phyloP scores from a whole-genome alignment of 2,113 vertebrate species.

The Zootoca vivipara region DNA sequence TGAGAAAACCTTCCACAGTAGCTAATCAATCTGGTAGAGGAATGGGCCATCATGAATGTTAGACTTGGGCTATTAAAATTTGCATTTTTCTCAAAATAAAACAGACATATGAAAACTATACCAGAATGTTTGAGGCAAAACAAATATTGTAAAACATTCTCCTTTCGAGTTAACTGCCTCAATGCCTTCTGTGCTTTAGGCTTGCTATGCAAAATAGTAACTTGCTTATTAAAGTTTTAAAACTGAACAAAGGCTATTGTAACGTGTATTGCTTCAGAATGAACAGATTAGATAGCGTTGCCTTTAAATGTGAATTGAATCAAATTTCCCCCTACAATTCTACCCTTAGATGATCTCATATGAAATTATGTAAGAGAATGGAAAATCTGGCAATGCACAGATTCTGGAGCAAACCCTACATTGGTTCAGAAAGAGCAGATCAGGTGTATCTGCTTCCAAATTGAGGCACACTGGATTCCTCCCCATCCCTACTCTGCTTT shows the following conservation, averaged over 20 bases:
- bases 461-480: no score
- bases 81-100: constrained; percentile 14
- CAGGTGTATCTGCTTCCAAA: no score
- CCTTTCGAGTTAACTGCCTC: neutral
- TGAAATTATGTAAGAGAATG: no score
- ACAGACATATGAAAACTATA: neutral
- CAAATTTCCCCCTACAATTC: no score
- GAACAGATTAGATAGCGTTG: no score
- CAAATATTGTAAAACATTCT: neutral
- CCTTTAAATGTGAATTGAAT: no score
- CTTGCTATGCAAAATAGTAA: neutral
- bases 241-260: neutral
- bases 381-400: no score
- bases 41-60: constrained; percentile 9
- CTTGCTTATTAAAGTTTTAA: neutral
- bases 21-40: constrained; percentile 9
- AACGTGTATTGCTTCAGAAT: no score
- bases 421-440: no score
- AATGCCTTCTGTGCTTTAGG: neutral
- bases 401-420: no score
- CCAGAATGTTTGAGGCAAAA: neutral
- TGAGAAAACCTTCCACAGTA: constrained; percentile 1
- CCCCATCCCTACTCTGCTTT: no score
- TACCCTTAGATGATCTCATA: no score
- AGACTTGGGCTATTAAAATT: constrained; percentile 18